A percentile compares a stretch with the other conserved stretches of the same genome.
These are phyloP conservation scores for Hydra vulgaris DNA, from an alignment of 30 jellyfish, hydroid and myxozoan genomes.

Conservation along the genomic window DNA sequence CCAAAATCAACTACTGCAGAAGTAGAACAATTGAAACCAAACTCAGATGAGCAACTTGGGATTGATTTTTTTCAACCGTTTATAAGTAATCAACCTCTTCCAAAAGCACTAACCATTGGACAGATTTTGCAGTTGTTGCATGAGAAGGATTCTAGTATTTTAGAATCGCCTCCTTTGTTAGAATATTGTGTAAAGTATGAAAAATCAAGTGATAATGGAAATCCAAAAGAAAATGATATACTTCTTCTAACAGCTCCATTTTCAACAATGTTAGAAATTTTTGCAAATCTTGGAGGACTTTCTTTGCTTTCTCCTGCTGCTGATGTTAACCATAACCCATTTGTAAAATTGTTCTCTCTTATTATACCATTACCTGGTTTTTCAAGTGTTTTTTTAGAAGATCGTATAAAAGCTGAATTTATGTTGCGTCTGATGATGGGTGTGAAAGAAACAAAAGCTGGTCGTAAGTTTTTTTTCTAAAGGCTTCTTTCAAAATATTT, in stretches of 20 bases:
- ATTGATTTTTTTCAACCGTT: constrained; percentile 10
- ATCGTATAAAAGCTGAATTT: constrained; percentile 58
- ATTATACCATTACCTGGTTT: constrained; percentile 71
- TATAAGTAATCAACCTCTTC: constrained; percentile 36
- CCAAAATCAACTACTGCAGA: constrained; percentile 19
- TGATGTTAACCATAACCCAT: neutral
- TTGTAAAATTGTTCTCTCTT: constrained; percentile 17
- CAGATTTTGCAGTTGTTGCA: constrained; percentile 41
- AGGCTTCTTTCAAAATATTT: no score
- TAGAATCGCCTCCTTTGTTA: constrained; percentile 13
- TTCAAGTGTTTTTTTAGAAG: constrained; percentile 57
- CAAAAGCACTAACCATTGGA: constrained; percentile 40
- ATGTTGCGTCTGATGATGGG: constrained; percentile 84
- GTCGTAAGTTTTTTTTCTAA: constrained; percentile 57
- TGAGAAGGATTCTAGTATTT: constrained; percentile 4
- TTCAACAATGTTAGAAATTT: constrained; percentile 59
- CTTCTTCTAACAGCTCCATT: constrained; percentile 17
- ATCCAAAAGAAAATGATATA: constrained; percentile 1
- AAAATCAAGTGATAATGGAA: constrained; percentile 2
- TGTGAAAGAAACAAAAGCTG: constrained; percentile 61
- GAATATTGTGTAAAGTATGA: constrained; percentile 3
- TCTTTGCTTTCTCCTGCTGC: constrained; percentile 36
- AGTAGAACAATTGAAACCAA: neutral
- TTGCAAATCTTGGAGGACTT: constrained; percentile 73
- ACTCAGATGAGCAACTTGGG: neutral